Evolutionary conservation across 2,888 invertebrate species (phyloP).

Genomic region (Lamellibrachia satsuma): DNA sequence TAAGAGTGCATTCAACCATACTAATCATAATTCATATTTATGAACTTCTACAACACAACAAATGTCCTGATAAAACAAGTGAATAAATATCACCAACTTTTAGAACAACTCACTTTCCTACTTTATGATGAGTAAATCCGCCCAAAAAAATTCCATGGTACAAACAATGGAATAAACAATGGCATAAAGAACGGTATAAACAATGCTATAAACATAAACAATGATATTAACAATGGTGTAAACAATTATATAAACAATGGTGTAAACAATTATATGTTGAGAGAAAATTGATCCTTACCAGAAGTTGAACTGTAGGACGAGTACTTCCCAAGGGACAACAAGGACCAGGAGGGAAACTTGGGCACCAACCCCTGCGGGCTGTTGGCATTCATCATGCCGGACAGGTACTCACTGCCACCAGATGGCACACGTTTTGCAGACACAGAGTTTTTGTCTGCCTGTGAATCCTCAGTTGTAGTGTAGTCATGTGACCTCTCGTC

Average conservation of each 20-base stretch:
- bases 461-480: background rate
- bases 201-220: background rate
- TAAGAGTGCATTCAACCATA: no score
- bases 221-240: background rate
- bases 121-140: no score
- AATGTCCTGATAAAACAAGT: no score
- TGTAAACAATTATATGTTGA: no score
- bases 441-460: background rate
- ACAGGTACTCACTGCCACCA: constrained; percentile 80
- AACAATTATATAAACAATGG: background rate
- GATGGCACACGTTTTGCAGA: background rate
- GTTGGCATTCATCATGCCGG: constrained; percentile 86
- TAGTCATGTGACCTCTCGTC: constrained; percentile 22
- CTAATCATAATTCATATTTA: no score
- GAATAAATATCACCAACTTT: no score
- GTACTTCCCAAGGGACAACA: constrained; percentile 88
- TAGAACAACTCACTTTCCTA: no score
- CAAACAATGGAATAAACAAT: no score
- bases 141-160: no score
- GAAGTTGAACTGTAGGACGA: constrained; percentile 83
- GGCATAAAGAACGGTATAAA: no score
- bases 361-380: constrained; percentile 82
- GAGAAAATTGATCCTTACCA: background rate
- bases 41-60: no score
- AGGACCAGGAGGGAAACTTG: constrained; percentile 88